Evolutionary conservation across 2,888 invertebrate species (phyloP).

Genomic region (Anarsia innoxiella): DNA sequence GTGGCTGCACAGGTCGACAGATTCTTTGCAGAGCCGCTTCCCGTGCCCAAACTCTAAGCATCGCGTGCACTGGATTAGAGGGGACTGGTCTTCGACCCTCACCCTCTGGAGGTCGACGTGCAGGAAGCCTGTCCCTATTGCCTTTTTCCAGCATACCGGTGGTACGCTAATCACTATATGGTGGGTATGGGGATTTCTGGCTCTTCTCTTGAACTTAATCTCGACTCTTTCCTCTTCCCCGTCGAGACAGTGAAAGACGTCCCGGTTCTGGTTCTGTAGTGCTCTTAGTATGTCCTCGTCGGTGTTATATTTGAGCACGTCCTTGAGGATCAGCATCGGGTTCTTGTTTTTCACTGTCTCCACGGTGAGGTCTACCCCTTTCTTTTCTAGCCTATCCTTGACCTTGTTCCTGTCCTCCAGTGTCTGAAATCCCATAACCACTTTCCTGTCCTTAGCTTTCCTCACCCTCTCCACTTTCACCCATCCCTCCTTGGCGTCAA

Average conservation of each 20-base stretch:
- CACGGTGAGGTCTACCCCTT: background rate
- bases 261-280: background rate
- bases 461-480: slow-evolving; percentile 9
- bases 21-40: background rate
- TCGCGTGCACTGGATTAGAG: slow-evolving; percentile 1
- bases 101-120: background rate
- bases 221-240: background rate
- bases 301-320: background rate
- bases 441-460: slow-evolving; percentile 15
- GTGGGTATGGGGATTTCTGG: background rate
- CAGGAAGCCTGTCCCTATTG: background rate
- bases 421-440: slow-evolving; percentile 12
- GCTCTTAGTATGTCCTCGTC: slow-evolving; percentile 2
- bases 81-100: background rate
- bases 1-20: slow-evolving; percentile 3
- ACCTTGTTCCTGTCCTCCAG: slow-evolving; percentile 5
- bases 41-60: slow-evolving; percentile 6
- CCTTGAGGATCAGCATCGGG: slow-evolving; percentile 11
- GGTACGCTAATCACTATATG: background rate
- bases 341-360: slow-evolving; percentile 13
- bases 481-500: slow-evolving; percentile 11
- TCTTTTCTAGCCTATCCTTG: background rate
- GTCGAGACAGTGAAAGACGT: background rate
- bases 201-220: background rate
- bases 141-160: background rate